Conservation (phyloP, 2,797 vertebrate species). For the Sebastolobus alascanus region DNA sequence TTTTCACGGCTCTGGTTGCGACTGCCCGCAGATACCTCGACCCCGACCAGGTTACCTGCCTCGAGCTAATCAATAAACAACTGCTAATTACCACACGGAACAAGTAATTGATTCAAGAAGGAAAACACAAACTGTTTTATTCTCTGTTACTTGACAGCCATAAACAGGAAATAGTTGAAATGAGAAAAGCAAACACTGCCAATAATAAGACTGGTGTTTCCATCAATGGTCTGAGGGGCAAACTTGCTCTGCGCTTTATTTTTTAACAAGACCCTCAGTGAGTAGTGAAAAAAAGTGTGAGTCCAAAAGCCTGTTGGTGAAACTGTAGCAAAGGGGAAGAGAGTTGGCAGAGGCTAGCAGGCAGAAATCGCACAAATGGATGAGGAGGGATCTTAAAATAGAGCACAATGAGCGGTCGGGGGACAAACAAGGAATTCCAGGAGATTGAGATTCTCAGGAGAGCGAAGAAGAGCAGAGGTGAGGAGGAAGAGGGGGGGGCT, state of each 20-base stretch:
- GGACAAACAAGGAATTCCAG: conserved; percentile 57
- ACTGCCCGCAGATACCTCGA: conserved; percentile 25
- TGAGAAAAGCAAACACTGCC: conserved; percentile 20
- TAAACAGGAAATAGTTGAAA: conserved; percentile 19
- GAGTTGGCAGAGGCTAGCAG: conserved; percentile 21
- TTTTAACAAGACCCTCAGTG: conserved; percentile 30
- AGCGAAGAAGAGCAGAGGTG: conserved; percentile 27
- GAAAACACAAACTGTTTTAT: conserved; percentile 29
- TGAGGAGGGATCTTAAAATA: conserved; percentile 62
- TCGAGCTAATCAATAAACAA: conserved; percentile 67
- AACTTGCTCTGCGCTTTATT: neutral
- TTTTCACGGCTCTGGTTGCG: conserved; percentile 58
- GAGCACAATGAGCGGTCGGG: conserved; percentile 43
- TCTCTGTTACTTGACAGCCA: conserved; percentile 31
- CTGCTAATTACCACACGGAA: conserved; percentile 36
- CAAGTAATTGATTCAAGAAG: conserved; percentile 32
- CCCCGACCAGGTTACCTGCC: conserved; percentile 31
- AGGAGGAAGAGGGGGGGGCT: conserved; percentile 5
- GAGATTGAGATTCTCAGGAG: conserved; percentile 28
- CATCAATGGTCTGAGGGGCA: conserved; percentile 20
- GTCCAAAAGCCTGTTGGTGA: conserved; percentile 23
- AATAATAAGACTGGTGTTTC: conserved; percentile 37
- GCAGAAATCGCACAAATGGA: conserved; percentile 19
- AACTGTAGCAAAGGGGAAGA: conserved; percentile 19
- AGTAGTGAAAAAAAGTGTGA: neutral